Evolutionary conservation across 2,797 vertebrate genomes (phyloP), one percentile per base, ranked within the genome.

Genomic region (Myotis findleyi): DNA sequence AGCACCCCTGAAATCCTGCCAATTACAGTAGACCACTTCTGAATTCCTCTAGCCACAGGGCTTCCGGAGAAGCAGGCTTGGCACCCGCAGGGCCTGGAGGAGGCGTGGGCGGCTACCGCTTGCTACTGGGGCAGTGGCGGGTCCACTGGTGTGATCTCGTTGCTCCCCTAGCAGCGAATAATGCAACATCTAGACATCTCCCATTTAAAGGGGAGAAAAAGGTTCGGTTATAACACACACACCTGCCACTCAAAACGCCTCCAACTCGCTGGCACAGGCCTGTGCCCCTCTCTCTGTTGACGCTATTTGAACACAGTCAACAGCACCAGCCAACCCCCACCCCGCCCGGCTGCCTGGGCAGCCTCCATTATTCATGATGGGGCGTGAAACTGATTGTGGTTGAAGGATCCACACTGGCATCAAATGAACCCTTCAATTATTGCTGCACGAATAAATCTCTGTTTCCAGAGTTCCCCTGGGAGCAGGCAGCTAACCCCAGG

Each of bases 361-460:
- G 98, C 98, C 98, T 98, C 98, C 98, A 97, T 98, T 98, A 98
- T 98, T 99, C 98, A 98, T 97, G 97, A 98, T 95, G 96, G 97
- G 98, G 97, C 94, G 30, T 95, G 97, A 98, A 98, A 99, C 98
- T 99, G 99, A 99, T 98, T 98, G 98, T 96, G 98, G 98, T 97
- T 98, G 98, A 98, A 98, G 98, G 98, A 99, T 98, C 98, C 97
- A 98, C 98, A 97, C 98, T 98, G 97, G 98, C 98, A 98, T 98
- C 98, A 98, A 99, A 99, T 98, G 98, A 99, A 98, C 98, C 98
- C 98, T 98, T 99, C 98, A 96, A 98, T 98, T 98, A 98, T 98
- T 97, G 97, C 97, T 94, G 96, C 97, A 97, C 72, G 95, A 98
- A 98, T 98, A 98, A 98, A 98, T 98, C 92, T 89, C 92, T 89